A percentile compares a stretch with the other conserved stretches of the same genome.
Evolutionary conservation across 1,140 invertebrate species (phyloP).

Genomic region (Fopius arisanus): DNA sequence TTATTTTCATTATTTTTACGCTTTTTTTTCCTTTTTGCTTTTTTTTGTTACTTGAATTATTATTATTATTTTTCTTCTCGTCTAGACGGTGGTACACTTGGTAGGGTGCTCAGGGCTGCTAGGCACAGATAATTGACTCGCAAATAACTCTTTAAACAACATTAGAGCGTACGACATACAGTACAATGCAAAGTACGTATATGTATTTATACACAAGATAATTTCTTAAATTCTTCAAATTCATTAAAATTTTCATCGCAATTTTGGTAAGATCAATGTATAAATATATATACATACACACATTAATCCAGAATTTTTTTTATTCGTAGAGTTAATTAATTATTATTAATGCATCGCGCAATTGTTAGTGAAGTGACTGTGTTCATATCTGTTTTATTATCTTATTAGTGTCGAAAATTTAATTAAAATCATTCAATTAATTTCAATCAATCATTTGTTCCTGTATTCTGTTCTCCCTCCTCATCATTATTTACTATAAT

Average conservation of each 20-base stretch:
- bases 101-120: constrained; percentile 66
- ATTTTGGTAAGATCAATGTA: constrained; percentile 12
- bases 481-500: constrained; percentile 1
- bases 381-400: not conserved
- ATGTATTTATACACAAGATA: constrained; percentile 29
- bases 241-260: constrained; percentile 21
- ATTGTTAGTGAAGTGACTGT: constrained; percentile 25
- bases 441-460: not conserved
- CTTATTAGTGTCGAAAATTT: not conserved
- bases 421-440: not conserved
- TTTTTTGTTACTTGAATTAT: constrained; percentile 41
- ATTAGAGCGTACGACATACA: constrained; percentile 67
- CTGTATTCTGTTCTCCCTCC: not conserved
- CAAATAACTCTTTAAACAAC: constrained; percentile 67
- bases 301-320: constrained; percentile 17
- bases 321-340: constrained; percentile 16
- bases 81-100: constrained; percentile 65
- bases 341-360: constrained; percentile 28
- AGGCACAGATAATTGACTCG: constrained; percentile 68
- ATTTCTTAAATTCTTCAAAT: constrained; percentile 6
- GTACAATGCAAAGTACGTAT: constrained; percentile 43
- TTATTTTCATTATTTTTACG: constrained; percentile 31
- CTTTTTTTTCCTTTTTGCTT: constrained; percentile 34
- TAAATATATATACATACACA: constrained; percentile 29
- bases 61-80: constrained; percentile 52